Base-by-base conservation (phyloP, 2,113 vertebrate species). In the Gallinago jamesoni region DNA sequence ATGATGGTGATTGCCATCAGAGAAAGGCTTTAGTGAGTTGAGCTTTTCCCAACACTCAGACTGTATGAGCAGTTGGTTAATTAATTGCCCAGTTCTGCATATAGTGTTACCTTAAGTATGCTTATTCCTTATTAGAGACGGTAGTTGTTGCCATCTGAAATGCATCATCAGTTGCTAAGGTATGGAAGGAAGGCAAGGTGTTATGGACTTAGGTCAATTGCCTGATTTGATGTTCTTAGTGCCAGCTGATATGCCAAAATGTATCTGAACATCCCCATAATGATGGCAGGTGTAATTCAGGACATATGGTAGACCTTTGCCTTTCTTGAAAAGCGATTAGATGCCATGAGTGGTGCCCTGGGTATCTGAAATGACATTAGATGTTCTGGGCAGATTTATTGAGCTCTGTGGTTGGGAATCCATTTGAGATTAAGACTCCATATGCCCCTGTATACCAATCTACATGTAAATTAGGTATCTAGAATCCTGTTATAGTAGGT, bases 11-110 rank as follows among this genome's bases (percentile, higher is more conserved):
- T 27, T 87, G n/a, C n/a, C 53, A 41, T 79, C 1, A 13, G 18
- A 66, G 90, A 89, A 79, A 87, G 53, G 39, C 18, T 94, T 20
- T 35, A 70, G 64, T 83, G 70, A 92, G 69, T 7, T 76, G 43
- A 76, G 35, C 45, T 89, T 74, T 93, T 91, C 89, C 30, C 25
- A 73, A 37, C 41, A 84, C 6, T 2, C 59, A 91, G 50, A 66
- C 37, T 77, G 41, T 55, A 74, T 79, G 13, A 91, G 28, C 37
- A 76, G 27, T 35, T 87, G 37, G 25, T 50, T 93, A 95, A 82
- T 89, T 87, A 87, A 76, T 84, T 87, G n/a, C 22, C n/a, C 11
- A 59, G 0, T 73, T 91, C 45, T 79, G 35, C 28, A 25, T 35
- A 20, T 43, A 64, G 30, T 22, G 15, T 83, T 85, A 57, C 12